Conservation (phyloP, 1,140 invertebrate species). For the Sycobia sp. region DNA sequence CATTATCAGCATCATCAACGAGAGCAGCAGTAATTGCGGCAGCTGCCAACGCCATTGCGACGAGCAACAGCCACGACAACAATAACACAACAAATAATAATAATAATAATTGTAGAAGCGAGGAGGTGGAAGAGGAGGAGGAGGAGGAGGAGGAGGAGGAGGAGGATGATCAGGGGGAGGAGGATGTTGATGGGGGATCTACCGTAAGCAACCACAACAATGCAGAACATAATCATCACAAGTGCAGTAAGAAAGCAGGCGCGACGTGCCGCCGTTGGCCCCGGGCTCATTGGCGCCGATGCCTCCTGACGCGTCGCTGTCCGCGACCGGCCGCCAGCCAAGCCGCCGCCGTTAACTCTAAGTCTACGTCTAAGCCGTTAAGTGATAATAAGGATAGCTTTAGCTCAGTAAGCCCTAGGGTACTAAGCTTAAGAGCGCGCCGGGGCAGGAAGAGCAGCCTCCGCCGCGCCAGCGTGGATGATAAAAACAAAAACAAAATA, state of each 20-base stretch:
- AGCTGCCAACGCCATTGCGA: neutral
- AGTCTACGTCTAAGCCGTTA: constrained; percentile 63
- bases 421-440: constrained; percentile 56
- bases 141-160: neutral
- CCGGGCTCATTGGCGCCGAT: constrained; percentile 3
- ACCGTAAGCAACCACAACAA: constrained; percentile 57
- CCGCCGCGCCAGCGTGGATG: neutral
- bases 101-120: constrained; percentile 5
- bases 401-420: constrained; percentile 61
- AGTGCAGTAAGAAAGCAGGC: constrained; percentile 54
- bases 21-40: neutral
- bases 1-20: neutral
- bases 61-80: constrained; percentile 56
- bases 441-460: constrained; percentile 31
- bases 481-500: constrained; percentile 25
- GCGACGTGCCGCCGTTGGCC: constrained; percentile 13
- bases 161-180: neutral
- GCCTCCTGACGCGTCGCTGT: neutral
- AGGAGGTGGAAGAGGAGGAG: too few species aligned
- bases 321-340: constrained; percentile 18
- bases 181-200: neutral
- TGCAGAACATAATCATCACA: constrained; percentile 63
- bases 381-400: constrained; percentile 65
- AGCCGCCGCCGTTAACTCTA: constrained; percentile 60
- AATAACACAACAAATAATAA: constrained; percentile 56